A percentile compares a stretch with the other conserved stretches of the same genome.
These are phyloP conservation scores for Centruroides vittatus DNA, from an alignment of 1,140 invertebrate species.

Conservation along the genomic window DNA sequence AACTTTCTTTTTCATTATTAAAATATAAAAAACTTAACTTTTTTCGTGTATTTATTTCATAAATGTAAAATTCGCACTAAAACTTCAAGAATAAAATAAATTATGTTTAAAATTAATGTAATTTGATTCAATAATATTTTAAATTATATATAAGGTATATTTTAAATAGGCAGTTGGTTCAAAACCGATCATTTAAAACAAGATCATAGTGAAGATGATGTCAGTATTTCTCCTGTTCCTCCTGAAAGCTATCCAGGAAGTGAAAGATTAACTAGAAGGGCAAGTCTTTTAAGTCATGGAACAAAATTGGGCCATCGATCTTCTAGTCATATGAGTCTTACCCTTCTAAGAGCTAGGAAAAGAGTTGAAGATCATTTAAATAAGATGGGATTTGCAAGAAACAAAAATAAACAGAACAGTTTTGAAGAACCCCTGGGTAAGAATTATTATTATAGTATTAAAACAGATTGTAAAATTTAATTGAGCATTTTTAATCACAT, in stretches of 20 bases:
- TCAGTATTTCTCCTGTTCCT: slow-evolving; percentile 7
- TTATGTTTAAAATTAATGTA: not conserved
- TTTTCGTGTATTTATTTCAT: too few relatives aligned
- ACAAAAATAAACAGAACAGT: slow-evolving; percentile 66
- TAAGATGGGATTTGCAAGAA: slow-evolving; percentile 40
- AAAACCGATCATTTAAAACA: slow-evolving; percentile 18
- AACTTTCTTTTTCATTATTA: too few relatives aligned
- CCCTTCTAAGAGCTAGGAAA: slow-evolving; percentile 59
- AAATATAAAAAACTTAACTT: not conserved
- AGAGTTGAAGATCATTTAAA: slow-evolving; percentile 64
- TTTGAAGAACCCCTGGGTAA: slow-evolving; percentile 62
- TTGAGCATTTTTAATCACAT: too few relatives aligned
- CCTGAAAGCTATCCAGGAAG: slow-evolving; percentile 11
- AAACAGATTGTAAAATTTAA: too few relatives aligned
- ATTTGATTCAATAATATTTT: not conserved
- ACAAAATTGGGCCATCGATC: slow-evolving; percentile 22
- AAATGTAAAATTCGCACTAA: too few relatives aligned
- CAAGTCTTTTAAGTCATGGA: slow-evolving; percentile 12
- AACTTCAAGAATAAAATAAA: too few relatives aligned
- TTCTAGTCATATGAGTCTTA: slow-evolving; percentile 39
- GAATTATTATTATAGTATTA: too few relatives aligned
- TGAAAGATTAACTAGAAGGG: slow-evolving; percentile 11
- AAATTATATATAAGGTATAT: too few relatives aligned
- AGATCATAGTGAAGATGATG: slow-evolving; percentile 20
- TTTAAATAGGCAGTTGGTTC: slow-evolving; percentile 40